Evolutionary conservation across 1,140 invertebrate species (phyloP).

Genomic region (Eufriesea mexicana): DNA sequence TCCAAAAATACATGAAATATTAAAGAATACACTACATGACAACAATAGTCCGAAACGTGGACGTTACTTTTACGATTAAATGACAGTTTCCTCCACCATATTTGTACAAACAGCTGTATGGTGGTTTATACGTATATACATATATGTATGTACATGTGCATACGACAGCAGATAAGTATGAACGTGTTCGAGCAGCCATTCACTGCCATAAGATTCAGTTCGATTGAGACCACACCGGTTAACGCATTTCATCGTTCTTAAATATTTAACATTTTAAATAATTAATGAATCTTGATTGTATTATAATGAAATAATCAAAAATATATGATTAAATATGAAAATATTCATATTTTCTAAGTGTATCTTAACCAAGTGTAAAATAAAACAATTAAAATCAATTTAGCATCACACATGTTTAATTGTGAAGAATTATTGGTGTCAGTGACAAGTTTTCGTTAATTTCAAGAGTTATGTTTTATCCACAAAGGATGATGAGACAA

Average conservation of each 20-base stretch:
- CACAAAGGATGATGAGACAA: conserved; percentile 76
- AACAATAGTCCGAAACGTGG: neutral
- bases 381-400: conserved; percentile 26
- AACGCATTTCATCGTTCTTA: conserved; percentile 6
- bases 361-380: conserved; percentile 19
- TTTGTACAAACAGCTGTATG: conserved; percentile 16
- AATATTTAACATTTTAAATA: neutral
- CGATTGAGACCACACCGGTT: conserved; percentile 47
- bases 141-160: conserved; percentile 9
- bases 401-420: neutral
- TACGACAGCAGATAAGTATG: conserved; percentile 36
- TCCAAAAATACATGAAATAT: neutral
- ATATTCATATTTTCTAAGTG: neutral
- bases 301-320: conserved; percentile 18
- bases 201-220: conserved; percentile 72
- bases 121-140: neutral
- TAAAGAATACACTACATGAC: neutral
- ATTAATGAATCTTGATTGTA: neutral
- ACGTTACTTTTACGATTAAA: conserved; percentile 34
- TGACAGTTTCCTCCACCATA: conserved; percentile 25
- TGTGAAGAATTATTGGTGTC: neutral
- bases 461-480: conserved; percentile 61
- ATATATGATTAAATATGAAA: neutral
- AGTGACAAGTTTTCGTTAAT: conserved; percentile 1
- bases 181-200: conserved; percentile 66